Percentiles rank a stretch among this genome's conserved stretches.
These are phyloP conservation scores for Nebria ingens DNA, from an alignment of 1,140 invertebrate species.

Conservation along the genomic window DNA sequence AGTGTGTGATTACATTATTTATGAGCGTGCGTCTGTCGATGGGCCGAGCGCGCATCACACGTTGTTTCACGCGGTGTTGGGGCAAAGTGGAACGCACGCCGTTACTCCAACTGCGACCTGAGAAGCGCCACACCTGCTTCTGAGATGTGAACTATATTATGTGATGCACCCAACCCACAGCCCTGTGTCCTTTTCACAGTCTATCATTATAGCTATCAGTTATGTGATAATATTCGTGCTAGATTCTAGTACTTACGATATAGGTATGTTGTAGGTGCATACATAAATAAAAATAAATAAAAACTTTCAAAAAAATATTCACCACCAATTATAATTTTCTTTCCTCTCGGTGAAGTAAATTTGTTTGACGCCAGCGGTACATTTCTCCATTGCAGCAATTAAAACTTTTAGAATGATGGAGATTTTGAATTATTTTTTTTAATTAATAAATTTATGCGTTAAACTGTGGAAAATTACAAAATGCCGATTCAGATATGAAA, in stretches of 20 bases:
- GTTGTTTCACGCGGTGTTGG: neutral
- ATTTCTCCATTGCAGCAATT: conserved; percentile 4
- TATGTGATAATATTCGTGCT: too few species aligned
- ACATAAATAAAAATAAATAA: conserved; percentile 3
- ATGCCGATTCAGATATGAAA: neutral
- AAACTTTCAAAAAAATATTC: neutral
- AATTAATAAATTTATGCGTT: conserved; percentile 10
- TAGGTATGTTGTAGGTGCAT: too few species aligned
- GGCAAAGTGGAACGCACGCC: too few species aligned
- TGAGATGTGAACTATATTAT: too few species aligned
- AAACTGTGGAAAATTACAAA: conserved; percentile 5
- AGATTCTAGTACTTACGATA: too few species aligned
- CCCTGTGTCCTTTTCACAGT: too few species aligned
- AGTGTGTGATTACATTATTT: conserved; percentile 9
- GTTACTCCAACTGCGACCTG: too few species aligned
- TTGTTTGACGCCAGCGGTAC: neutral
- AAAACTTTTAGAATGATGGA: conserved; percentile 1
- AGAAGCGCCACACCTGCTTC: too few species aligned
- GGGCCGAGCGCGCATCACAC: neutral
- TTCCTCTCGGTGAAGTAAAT: neutral
- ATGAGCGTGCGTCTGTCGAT: neutral
- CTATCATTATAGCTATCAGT: too few species aligned
- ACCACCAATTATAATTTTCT: conserved; percentile 6
- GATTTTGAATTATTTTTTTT: conserved; percentile 10
- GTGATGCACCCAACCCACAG: too few species aligned